A percentile compares a stretch with the other conserved stretches of the same genome.
Evolutionary conservation across 1,140 invertebrate species (phyloP).

Genomic region (Neodiprion pinetum): DNA sequence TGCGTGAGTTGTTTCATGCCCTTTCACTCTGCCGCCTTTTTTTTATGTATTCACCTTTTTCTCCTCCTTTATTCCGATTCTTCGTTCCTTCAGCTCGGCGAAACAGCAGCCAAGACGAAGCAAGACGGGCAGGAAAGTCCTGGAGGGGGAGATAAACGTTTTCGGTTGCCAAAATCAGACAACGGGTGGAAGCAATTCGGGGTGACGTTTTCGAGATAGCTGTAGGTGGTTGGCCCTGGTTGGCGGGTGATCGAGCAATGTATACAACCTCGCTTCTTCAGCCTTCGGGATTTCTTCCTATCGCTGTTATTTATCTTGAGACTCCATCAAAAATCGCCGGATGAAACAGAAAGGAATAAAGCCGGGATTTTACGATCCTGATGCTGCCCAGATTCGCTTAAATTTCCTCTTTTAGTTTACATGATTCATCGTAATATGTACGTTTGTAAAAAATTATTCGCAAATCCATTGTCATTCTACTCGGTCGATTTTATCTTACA

Average conservation of each 20-base stretch:
- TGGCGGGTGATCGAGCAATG: conserved; percentile 20
- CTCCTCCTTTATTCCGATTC: background rate
- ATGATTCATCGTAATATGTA: too few relatives aligned
- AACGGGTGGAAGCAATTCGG: conserved; percentile 30
- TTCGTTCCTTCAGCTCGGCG: background rate
- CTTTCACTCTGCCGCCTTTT: background rate
- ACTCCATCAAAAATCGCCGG: conserved; percentile 25
- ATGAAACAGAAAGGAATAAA: conserved; percentile 17
- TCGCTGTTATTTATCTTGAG: conserved; percentile 32
- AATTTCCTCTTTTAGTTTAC: too few relatives aligned
- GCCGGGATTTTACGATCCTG: background rate
- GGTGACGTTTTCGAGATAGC: conserved; percentile 35
- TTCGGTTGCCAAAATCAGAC: conserved; percentile 40
- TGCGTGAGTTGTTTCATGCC: background rate
- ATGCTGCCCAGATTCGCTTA: too few relatives aligned
- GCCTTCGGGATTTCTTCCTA: conserved; percentile 20
- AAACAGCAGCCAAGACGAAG: background rate
- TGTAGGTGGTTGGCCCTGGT: background rate
- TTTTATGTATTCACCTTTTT: background rate
- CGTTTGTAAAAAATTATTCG: too few relatives aligned
- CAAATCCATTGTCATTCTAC: too few relatives aligned
- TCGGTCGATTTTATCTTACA: too few relatives aligned
- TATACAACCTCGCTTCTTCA: conserved; percentile 12
- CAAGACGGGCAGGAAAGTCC: background rate
- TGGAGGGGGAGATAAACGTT: conserved; percentile 12